Conservation (phyloP, 2,113 vertebrate species). For the Cryptotis parvus region DNA sequence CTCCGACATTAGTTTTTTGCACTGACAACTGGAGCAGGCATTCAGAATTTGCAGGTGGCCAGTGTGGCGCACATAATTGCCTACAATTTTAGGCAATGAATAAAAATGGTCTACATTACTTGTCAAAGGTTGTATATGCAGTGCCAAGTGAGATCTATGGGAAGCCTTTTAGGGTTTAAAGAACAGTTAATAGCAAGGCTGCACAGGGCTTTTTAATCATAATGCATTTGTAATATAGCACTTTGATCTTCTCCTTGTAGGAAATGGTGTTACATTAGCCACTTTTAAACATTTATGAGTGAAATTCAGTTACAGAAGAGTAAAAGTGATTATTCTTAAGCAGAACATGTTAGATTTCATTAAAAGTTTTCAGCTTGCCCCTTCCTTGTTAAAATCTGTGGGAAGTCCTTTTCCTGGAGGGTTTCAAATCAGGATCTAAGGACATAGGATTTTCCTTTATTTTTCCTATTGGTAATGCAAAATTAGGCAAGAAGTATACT, state of each 20-base stretch:
- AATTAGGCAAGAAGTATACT: conserved; percentile 83
- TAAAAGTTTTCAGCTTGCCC: conserved; percentile 92
- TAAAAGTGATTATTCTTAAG: conserved; percentile 93
- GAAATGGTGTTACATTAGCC: conserved; percentile 94
- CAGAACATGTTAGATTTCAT: conserved; percentile 92
- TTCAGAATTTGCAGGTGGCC: conserved; percentile 99
- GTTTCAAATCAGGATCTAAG: conserved; percentile 90
- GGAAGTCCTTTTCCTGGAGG: conserved; percentile 89
- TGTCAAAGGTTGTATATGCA: conserved; percentile 99
- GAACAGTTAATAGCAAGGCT: conserved; percentile 98
- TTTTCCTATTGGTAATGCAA: conserved; percentile 82
- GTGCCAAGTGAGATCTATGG: conserved; percentile 99
- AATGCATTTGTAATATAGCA: conserved; percentile 96
- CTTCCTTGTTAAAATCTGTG: conserved; percentile 92
- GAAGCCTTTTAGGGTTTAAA: conserved; percentile 98
- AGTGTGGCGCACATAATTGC: conserved; percentile 99
- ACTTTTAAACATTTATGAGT: conserved; percentile 94
- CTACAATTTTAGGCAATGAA: conserved; percentile 99
- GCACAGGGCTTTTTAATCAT: conserved; percentile 95
- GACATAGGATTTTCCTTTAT: conserved; percentile 84
- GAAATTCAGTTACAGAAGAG: conserved; percentile 92
- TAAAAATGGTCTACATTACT: conserved; percentile 99
- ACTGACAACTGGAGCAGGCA: conserved; percentile 96
- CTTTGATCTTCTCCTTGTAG: conserved; percentile 94
- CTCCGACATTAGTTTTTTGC: conserved; percentile 93